Evolutionary conservation across 2,888 invertebrate genomes (phyloP).

Genomic region (Callyntrura guangdongensis): DNA sequence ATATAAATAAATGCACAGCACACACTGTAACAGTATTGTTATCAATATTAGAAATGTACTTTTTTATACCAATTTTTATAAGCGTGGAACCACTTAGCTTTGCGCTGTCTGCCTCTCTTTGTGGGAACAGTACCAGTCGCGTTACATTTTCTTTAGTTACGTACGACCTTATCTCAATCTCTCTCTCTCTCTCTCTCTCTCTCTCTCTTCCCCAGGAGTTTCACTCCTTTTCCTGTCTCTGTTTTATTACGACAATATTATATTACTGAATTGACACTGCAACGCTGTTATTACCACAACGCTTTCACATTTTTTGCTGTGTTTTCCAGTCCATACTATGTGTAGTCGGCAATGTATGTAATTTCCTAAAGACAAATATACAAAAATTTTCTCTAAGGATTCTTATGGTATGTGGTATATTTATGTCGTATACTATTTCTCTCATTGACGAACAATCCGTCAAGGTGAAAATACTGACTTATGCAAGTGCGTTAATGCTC

Average conservation of each 20-base stretch:
- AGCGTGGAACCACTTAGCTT: slow-evolving; percentile 47
- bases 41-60: background rate
- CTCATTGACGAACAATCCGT: slow-evolving; percentile 31
- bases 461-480: slow-evolving; percentile 62
- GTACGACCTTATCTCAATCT: slow-evolving; percentile 23
- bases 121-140: background rate
- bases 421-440: too few species aligned
- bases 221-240: slow-evolving; percentile 18
- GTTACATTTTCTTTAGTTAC: background rate
- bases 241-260: slow-evolving; percentile 16
- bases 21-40: slow-evolving; percentile 13
- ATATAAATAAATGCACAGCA: background rate
- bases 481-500: background rate
- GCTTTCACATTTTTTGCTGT: slow-evolving; percentile 19
- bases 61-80: background rate
- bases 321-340: background rate
- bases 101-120: slow-evolving; percentile 21
- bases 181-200: background rate
- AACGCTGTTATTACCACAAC: slow-evolving; percentile 29
- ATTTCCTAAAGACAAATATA: background rate
- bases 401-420: background rate
- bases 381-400: background rate
- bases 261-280: slow-evolving; percentile 28
- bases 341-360: background rate
- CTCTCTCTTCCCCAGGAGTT: too few species aligned